Conservation (phyloP, 1,140 invertebrate species). For the Diachasma alloeum region DNA sequence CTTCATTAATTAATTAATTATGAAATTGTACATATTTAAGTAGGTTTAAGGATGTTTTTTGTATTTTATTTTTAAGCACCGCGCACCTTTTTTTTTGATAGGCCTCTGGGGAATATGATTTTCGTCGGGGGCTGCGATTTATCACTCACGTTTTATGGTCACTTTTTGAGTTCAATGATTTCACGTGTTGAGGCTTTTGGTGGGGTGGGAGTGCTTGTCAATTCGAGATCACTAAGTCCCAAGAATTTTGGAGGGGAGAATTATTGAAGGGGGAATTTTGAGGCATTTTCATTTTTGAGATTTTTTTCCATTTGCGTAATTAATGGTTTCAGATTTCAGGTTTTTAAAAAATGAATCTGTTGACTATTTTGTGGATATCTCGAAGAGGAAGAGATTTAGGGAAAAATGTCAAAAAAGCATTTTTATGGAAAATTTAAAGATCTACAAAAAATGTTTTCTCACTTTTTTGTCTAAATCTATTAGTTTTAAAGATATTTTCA, state of each 20-base stretch:
- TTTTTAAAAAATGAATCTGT: too few relatives aligned
- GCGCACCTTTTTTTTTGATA: neutral
- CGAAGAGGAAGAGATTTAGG: too few relatives aligned
- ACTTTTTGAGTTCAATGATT: neutral
- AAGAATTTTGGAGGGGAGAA: neutral
- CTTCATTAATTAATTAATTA: neutral
- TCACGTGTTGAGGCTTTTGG: neutral
- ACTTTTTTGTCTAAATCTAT: too few relatives aligned
- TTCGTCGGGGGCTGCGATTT: neutral
- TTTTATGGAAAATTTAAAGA: too few relatives aligned
- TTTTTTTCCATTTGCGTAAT: too few relatives aligned
- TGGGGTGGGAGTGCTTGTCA: neutral
- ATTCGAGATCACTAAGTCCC: neutral
- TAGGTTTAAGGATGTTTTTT: neutral
- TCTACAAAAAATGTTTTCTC: too few relatives aligned
- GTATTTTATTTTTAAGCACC: conserved; percentile 7
- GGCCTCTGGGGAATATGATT: neutral
- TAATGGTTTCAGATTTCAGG: too few relatives aligned
- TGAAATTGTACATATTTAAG: neutral
- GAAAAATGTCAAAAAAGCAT: too few relatives aligned
- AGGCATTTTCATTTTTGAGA: too few relatives aligned
- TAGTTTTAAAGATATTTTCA: too few relatives aligned
- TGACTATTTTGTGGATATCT: too few relatives aligned
- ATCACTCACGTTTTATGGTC: neutral
- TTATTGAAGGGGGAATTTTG: too few relatives aligned